Conservation (phyloP, 2,888 invertebrate genomes). For the Balanococcus diminutus region DNA sequence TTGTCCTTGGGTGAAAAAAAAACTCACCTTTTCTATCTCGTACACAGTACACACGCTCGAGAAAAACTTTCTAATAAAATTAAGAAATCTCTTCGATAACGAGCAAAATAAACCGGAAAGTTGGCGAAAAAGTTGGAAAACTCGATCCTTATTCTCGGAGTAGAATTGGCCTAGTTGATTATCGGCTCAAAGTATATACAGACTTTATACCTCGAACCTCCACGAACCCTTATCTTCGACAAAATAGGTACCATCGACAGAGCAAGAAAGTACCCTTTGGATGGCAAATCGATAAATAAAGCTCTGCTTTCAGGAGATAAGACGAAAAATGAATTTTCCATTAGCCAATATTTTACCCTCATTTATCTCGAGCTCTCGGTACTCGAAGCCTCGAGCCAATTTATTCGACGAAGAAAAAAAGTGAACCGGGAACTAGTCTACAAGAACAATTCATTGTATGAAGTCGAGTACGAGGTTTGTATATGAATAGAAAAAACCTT, state of each 20-base stretch:
- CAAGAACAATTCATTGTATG: slow-evolving; percentile 15
- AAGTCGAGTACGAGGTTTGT: neutral
- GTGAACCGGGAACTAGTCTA: neutral
- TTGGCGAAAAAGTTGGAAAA: neutral
- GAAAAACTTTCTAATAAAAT: neutral
- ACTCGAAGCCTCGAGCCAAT: neutral
- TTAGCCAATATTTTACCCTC: neutral
- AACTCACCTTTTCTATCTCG: neutral
- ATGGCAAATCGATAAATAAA: neutral
- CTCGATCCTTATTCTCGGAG: neutral
- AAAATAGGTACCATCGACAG: neutral
- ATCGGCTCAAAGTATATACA: neutral
- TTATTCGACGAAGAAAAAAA: neutral
- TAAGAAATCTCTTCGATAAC: neutral
- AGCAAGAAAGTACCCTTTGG: neutral
- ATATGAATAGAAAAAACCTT: neutral
- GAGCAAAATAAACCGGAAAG: slow-evolving; percentile 9
- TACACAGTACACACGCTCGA: neutral
- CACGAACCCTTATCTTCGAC: neutral
- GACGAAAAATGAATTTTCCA: slow-evolving; percentile 1
- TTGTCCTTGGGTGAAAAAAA: neutral
- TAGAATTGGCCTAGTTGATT: neutral
- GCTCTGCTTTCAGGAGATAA: neutral
- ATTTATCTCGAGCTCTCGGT: neutral
- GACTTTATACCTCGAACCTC: neutral